Evolutionary conservation across 2,888 invertebrate genomes (phyloP).

Genomic region (Hermaeophaga mercurialis): DNA sequence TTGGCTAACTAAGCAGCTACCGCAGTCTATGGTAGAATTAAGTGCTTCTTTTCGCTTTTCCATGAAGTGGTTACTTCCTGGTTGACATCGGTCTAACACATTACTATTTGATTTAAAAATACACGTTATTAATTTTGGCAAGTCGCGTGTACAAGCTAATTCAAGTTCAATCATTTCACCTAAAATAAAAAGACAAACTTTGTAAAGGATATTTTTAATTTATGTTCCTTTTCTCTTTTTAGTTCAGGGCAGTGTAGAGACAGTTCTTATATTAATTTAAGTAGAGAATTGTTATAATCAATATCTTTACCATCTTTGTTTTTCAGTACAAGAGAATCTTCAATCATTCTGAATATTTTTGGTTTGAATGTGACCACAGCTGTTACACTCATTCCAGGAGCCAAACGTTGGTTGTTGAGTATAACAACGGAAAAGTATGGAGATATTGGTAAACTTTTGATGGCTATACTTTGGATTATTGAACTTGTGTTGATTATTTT

Average conservation of each 20-base stretch:
- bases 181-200: constrained; percentile 12
- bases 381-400: constrained; percentile 55
- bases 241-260: not conserved
- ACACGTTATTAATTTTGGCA: constrained; percentile 52
- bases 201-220: not conserved
- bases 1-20: constrained; percentile 55
- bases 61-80: constrained; percentile 32
- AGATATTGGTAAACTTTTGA: constrained; percentile 43
- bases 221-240: not conserved
- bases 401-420: constrained; percentile 44
- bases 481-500: constrained; percentile 49
- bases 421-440: constrained; percentile 48
- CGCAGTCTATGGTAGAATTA: constrained; percentile 56
- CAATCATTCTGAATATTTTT: constrained; percentile 47
- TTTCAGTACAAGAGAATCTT: constrained; percentile 49
- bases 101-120: constrained; percentile 39
- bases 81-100: constrained; percentile 21
- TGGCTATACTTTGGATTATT: constrained; percentile 46
- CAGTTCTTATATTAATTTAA: too few relatives aligned
- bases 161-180: constrained; percentile 40
- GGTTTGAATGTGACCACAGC: constrained; percentile 52
- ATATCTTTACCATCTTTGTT: constrained; percentile 42
- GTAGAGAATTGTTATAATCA: not conserved
- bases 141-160: constrained; percentile 50
- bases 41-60: constrained; percentile 43